These are phyloP conservation scores for Pseudocheirus occidentalis DNA, from an alignment of 2,797 vertebrate genomes.

Conservation along the genomic window DNA sequence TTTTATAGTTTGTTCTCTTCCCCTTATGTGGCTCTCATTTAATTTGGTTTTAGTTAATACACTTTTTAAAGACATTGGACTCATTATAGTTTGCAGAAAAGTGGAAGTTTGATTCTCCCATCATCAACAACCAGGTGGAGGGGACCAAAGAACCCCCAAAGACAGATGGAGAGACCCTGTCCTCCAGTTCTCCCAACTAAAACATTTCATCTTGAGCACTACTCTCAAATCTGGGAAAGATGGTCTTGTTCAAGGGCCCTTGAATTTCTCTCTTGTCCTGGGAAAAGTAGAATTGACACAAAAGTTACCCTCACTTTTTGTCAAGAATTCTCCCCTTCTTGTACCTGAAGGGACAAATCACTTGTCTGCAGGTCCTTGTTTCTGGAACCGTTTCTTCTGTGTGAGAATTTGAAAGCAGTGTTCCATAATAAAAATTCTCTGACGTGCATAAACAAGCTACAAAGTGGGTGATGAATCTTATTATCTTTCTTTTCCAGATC, in stretches of 20 bases:
- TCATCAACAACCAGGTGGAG: background rate
- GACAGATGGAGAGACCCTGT: background rate
- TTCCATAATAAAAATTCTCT: background rate
- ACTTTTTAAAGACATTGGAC: constrained; percentile 15
- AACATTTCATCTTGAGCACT: constrained; percentile 6
- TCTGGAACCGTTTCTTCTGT: background rate
- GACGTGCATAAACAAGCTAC: background rate
- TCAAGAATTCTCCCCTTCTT: background rate
- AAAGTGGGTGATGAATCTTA: background rate
- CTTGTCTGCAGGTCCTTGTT: background rate
- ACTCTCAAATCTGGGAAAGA: constrained; percentile 7
- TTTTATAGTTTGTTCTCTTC: constrained; percentile 31
- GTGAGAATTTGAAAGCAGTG: background rate
- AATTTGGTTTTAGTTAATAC: constrained; percentile 13
- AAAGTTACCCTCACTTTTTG: background rate
- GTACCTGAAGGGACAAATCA: background rate
- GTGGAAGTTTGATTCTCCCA: background rate
- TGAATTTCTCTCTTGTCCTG: background rate
- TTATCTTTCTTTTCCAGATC: constrained; percentile 19
- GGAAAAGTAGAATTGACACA: constrained; percentile 23
- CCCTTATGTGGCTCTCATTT: constrained; percentile 53
- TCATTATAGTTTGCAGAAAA: constrained; percentile 1
- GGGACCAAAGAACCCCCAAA: background rate
- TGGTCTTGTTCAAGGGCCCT: background rate
- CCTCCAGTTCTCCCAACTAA: background rate